phyloP scores from a whole-genome alignment of 2,113 vertebrate genomes.

The Pyrgilauda ruficollis region DNA sequence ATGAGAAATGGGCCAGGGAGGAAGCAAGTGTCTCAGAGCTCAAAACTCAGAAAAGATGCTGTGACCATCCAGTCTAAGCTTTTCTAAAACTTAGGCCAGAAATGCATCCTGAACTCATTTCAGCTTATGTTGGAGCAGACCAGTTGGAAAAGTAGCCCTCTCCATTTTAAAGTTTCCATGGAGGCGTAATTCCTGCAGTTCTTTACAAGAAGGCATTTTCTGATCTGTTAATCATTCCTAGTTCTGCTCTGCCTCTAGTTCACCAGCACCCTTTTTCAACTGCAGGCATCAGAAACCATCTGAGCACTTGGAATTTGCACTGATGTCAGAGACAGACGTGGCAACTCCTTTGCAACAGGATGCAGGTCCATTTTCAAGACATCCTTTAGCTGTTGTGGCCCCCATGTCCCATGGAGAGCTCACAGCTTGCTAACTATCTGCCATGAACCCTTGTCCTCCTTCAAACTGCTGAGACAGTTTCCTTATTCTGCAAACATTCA shows the following conservation, averaged over 20 bases:
- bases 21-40: not conserved
- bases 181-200: not conserved
- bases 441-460: not conserved
- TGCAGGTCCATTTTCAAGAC: accelerated
- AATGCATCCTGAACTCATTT: not conserved
- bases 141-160: not conserved
- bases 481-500: not conserved
- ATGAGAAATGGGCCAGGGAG: not conserved
- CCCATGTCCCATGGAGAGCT: not conserved
- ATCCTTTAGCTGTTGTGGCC: not conserved
- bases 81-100: not conserved
- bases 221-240: not conserved
- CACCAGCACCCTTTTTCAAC: not conserved
- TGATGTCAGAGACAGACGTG: not conserved
- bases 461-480: not conserved
- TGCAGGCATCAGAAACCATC: accelerated
- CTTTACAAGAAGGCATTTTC: not conserved
- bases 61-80: not conserved
- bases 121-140: not conserved
- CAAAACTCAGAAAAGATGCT: not conserved
- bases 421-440: not conserved
- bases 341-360: not conserved
- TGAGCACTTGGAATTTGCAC: not conserved
- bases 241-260: not conserved
- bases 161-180: not conserved